A percentile compares a stretch with the other conserved stretches of the same genome.
phyloP scores from a whole-genome alignment of 2,113 vertebrate species.

The Probosciger aterrimus region DNA sequence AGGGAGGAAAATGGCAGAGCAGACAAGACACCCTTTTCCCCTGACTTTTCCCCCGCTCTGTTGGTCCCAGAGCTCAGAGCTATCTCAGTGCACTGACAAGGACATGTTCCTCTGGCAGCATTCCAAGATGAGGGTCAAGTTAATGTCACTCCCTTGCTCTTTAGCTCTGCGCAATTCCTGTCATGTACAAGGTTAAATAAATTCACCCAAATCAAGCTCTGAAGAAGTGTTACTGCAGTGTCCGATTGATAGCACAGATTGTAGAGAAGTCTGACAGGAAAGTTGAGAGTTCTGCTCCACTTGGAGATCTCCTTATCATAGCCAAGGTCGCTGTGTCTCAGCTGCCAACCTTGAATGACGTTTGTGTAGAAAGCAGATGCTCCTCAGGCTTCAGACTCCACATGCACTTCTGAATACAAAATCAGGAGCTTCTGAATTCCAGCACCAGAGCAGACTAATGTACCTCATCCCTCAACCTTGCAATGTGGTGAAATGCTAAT shows the following conservation, averaged over 20 bases:
- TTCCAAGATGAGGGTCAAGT: neutral
- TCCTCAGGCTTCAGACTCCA: neutral
- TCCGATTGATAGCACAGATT: neutral
- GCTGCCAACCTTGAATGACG: neutral
- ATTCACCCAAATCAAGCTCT: neutral
- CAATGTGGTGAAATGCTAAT: neutral
- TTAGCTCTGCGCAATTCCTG: neutral
- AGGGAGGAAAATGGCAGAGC: neutral
- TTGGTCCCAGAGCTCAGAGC: neutral
- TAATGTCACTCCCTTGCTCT: neutral
- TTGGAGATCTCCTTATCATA: neutral
- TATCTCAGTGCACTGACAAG: neutral
- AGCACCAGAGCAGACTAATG: neutral
- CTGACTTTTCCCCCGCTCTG: neutral
- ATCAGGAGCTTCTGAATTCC: neutral
- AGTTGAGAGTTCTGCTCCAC: neutral
- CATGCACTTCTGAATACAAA: neutral
- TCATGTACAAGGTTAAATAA: constrained; percentile 21
- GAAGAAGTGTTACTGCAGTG: neutral
- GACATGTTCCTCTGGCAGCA: neutral
- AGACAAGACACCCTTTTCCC: neutral
- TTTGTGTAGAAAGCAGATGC: neutral
- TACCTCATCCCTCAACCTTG: neutral
- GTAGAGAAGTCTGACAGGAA: neutral
- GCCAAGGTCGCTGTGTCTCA: neutral